A percentile compares a stretch with the other conserved stretches of the same genome.
These are phyloP conservation scores for Phallusia fumigata DNA, from an alignment of 23 tunicate genomes.

Conservation along the genomic window DNA sequence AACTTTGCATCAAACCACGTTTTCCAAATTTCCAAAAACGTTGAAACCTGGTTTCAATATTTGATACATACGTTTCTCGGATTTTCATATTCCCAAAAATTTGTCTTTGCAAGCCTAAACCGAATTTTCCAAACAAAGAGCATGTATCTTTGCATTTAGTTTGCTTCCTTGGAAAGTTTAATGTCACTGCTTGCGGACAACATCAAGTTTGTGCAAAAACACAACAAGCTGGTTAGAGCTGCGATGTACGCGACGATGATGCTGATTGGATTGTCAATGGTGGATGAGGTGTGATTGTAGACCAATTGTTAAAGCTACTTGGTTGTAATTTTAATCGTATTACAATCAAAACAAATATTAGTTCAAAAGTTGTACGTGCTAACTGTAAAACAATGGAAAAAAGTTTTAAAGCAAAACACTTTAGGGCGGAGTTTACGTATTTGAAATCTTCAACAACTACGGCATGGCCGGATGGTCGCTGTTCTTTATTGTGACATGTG, in stretches of 20 bases:
- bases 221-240: background rate
- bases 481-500: slow-evolving; percentile 1
- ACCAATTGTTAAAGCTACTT: background rate
- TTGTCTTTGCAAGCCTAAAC: too few species aligned
- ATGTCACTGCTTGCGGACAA: background rate
- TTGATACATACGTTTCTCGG: too few species aligned
- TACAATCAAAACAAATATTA: too few species aligned
- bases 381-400: background rate
- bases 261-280: background rate
- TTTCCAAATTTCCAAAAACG: too few species aligned
- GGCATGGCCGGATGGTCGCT: slow-evolving; percentile 11
- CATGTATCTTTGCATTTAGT: background rate
- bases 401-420: background rate
- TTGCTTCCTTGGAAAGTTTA: background rate
- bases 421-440: slow-evolving; percentile 18
- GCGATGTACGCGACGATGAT: background rate
- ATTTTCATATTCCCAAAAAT: too few species aligned
- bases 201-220: background rate
- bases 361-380: too few species aligned
- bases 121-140: background rate
- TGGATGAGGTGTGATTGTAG: background rate
- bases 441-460: slow-evolving; percentile 13
- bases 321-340: background rate
- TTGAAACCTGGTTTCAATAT: too few species aligned
- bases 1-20: too few species aligned